phyloP scores from a whole-genome alignment of 2,888 invertebrate genomes.

The Isoperla grammatica region DNA sequence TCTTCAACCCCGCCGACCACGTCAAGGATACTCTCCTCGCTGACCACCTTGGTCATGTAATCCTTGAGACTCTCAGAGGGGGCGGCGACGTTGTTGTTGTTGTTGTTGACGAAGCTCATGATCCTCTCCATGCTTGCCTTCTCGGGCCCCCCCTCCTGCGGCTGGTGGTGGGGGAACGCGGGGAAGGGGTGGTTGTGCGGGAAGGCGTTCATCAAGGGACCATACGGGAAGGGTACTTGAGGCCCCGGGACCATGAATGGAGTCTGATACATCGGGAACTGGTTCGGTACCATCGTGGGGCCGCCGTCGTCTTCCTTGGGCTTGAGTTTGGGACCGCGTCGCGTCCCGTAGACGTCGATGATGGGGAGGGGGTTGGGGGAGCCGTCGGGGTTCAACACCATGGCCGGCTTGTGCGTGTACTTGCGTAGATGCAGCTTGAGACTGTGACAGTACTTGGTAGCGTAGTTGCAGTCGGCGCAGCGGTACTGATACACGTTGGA shows the following conservation, averaged over 20 bases:
- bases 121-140: conserved; percentile 12
- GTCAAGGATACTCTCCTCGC: not conserved
- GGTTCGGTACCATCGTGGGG: conserved; percentile 15
- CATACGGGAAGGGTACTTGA: conserved; percentile 21
- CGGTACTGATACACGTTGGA: conserved; percentile 87
- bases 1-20: not conserved
- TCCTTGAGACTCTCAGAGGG: not conserved
- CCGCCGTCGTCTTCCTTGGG: conserved; percentile 18
- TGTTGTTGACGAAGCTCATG: conserved; percentile 19
- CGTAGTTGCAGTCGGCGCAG: conserved; percentile 90
- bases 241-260: conserved; percentile 2
- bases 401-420: conserved; percentile 83
- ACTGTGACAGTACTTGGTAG: conserved; percentile 97
- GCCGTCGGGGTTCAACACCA: conserved; percentile 85
- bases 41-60: not conserved
- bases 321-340: conserved; percentile 75
- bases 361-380: conserved; percentile 81
- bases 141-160: not conserved
- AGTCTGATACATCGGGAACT: conserved; percentile 16
- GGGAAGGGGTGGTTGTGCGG: not conserved
- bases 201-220: not conserved
- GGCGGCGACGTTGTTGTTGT: conserved; percentile 3
- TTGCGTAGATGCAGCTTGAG: conserved; percentile 92
- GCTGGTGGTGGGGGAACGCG: not conserved
- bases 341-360: conserved; percentile 86